Evolutionary conservation across 2,888 invertebrate species (phyloP), one percentile per base, ranked within the genome.

Genomic region (Trachelus tabidus): DNA sequence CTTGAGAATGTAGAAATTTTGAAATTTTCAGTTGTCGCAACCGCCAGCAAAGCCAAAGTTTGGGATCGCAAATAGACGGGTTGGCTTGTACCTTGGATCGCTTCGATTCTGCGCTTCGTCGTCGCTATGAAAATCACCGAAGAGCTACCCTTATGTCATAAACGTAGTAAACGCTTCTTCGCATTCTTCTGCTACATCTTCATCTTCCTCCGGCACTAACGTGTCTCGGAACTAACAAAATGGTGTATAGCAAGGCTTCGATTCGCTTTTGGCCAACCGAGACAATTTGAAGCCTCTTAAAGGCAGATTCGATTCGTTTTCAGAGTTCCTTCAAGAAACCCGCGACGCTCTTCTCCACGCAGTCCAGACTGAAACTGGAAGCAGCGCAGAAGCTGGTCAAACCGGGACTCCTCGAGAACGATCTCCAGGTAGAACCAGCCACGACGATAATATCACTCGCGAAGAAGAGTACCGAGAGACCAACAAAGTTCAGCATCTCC

Each of bases 361-460:
- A 89, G 73, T 90, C 90, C 30, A 87, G 85, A 84, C 85, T 87
- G 84, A 91, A 91, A 84, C 78, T 91, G 86, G 90, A 91, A 71
- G 86, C 87, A 74, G 89, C 89, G 56, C 85, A 86, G 77, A 90
- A 88, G 82, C 80, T 89, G 79, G 84, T 89, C 40, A 90, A 89
- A 77, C 87, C 89, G 11, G 90, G 89, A 73, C 83, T 83, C 40
- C 87, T 86, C 69, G 87, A 88, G 76, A 84, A 83, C 79, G 76
- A 82, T 75, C 80, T 85, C 56, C 85, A 82, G 81, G 79, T 35
- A 84, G 84, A 69, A 83, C 82, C 69, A 82, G 79, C 75, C 83
- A 81, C 73, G 35, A 85, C 31, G 79, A 78, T 69, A 84, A 82
- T 71, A 15, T 71, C 71, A 31, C 34, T 71, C 4, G 15, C 71